These are phyloP conservation scores for Diplolepis rosae DNA, from an alignment of 2,888 invertebrate genomes.

Conservation along the genomic window DNA sequence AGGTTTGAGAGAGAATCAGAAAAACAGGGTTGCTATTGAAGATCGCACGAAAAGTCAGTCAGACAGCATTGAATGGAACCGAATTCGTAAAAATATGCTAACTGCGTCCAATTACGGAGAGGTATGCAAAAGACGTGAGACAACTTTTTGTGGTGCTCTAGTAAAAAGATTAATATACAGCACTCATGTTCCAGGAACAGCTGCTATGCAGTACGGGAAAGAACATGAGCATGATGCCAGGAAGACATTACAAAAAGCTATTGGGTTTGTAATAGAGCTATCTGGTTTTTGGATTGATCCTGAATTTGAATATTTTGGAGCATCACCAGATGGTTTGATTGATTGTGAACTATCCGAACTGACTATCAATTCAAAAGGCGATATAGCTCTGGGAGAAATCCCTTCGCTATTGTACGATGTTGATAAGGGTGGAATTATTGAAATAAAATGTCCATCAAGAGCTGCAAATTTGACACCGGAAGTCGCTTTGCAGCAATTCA, in stretches of 20 bases:
- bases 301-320: slow-evolving; percentile 44
- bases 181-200: not conserved
- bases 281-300: slow-evolving; percentile 56
- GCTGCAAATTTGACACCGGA: slow-evolving; percentile 40
- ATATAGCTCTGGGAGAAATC: not conserved
- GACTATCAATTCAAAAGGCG: not conserved
- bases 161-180: slow-evolving; percentile 40
- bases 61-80: not conserved
- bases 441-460: slow-evolving; percentile 50
- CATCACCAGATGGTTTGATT: slow-evolving; percentile 52
- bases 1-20: not conserved
- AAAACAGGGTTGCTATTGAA: not conserved
- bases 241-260: slow-evolving; percentile 33
- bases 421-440: slow-evolving; percentile 38
- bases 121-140: slow-evolving; percentile 16
- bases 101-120: slow-evolving; percentile 42
- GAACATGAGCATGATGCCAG: slow-evolving; percentile 44
- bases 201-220: slow-evolving; percentile 41
- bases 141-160: slow-evolving; percentile 35
- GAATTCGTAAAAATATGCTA: not conserved
- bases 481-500: slow-evolving; percentile 16
- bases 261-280: slow-evolving; percentile 35
- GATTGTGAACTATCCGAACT: slow-evolving; percentile 35
- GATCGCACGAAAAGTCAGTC: not conserved
- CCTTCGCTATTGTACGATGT: not conserved